Percentiles rank a stretch among this genome's conserved stretches.
Evolutionary conservation across 2,888 invertebrate species (phyloP).

Genomic region (Tetrapedia diversipes): DNA sequence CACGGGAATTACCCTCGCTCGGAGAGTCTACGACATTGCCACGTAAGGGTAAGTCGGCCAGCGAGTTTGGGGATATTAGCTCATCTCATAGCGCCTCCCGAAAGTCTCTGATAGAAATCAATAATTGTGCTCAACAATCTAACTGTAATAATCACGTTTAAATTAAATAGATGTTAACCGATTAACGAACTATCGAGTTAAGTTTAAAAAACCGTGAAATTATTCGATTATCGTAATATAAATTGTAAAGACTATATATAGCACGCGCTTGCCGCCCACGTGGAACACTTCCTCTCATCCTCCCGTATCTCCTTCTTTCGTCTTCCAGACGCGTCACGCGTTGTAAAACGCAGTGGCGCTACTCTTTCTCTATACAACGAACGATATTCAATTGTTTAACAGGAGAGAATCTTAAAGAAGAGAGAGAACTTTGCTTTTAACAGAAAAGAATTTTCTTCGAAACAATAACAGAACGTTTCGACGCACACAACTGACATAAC

Average conservation of each 20-base stretch:
- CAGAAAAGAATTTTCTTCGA: not conserved
- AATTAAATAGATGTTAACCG: conserved; percentile 76
- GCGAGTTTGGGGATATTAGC: conserved; percentile 83
- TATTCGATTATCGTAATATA: conserved; percentile 56
- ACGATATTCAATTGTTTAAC: conserved; percentile 28
- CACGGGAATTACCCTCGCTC: conserved; percentile 90
- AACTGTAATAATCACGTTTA: conserved; percentile 83
- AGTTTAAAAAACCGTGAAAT: conserved; percentile 55
- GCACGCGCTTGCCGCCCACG: conserved; percentile 61
- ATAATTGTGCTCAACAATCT: conserved; percentile 82
- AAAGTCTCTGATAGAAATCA: conserved; percentile 85
- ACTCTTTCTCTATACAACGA: conserved; percentile 25
- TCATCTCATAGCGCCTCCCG: conserved; percentile 85
- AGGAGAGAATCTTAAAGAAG: conserved; percentile 22
- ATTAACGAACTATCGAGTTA: conserved; percentile 56
- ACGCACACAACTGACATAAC: not conserved
- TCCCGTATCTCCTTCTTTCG: conserved; percentile 41
- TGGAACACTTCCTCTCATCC: conserved; percentile 35
- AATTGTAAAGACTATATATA: conserved; percentile 42
- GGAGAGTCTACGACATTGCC: conserved; percentile 87
- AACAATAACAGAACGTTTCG: not conserved
- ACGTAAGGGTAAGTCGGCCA: conserved; percentile 85
- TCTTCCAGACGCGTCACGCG: conserved; percentile 35
- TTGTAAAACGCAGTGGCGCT: not conserved
- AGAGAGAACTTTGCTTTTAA: conserved; percentile 22